These are phyloP conservation scores for Mylabris phalerata DNA, from an alignment of 1,140 invertebrate species.

Conservation along the genomic window DNA sequence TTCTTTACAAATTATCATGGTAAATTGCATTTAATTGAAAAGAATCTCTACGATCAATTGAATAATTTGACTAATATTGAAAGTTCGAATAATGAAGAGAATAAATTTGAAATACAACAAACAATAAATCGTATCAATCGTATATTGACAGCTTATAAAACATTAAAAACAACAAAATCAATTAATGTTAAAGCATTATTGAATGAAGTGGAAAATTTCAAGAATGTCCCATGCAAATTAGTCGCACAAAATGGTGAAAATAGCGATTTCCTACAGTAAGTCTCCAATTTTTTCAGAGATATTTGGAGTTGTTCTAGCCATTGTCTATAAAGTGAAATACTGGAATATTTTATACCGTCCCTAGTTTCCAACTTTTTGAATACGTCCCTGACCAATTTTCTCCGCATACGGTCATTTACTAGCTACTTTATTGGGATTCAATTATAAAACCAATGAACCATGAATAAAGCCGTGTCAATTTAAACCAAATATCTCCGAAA, in stretches of 20 bases:
- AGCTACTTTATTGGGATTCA: too few relatives aligned
- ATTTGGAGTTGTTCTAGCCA: too few relatives aligned
- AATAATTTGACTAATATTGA: background rate
- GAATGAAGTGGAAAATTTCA: slow-evolving; percentile 13
- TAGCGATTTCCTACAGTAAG: too few relatives aligned
- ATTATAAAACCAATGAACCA: too few relatives aligned
- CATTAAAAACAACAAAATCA: slow-evolving; percentile 7
- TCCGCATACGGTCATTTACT: too few relatives aligned
- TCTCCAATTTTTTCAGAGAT: too few relatives aligned
- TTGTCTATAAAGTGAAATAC: too few relatives aligned
- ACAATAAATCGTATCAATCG: slow-evolving; percentile 7
- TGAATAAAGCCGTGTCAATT: too few relatives aligned
- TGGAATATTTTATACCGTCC: too few relatives aligned
- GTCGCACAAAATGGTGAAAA: slow-evolving; percentile 1
- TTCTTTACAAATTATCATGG: slow-evolving; percentile 22
- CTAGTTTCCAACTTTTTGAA: too few relatives aligned
- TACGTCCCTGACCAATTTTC: too few relatives aligned
- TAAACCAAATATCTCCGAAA: too few relatives aligned
- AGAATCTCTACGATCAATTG: background rate
- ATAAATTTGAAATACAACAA: background rate
- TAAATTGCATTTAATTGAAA: slow-evolving; percentile 19
- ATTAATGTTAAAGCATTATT: slow-evolving; percentile 20
- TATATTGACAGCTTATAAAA: slow-evolving; percentile 5
- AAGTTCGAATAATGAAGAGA: background rate
- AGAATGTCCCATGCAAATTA: slow-evolving; percentile 16